Evolutionary conservation across 2,797 vertebrate genomes (phyloP).

Genomic region (Clamator glandarius): DNA sequence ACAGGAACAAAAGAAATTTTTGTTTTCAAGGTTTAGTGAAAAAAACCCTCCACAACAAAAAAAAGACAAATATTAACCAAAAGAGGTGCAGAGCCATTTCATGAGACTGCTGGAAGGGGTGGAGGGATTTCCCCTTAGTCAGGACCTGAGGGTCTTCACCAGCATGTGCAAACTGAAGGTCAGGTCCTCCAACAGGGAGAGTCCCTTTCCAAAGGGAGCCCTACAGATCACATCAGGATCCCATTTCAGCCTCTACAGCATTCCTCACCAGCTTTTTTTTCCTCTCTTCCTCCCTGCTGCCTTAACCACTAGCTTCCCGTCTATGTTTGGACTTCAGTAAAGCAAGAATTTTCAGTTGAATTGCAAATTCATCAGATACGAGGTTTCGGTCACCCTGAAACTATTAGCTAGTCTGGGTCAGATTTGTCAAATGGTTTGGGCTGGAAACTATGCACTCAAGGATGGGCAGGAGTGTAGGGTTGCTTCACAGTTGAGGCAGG

Average conservation of each 20-base stretch:
- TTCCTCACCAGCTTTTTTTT: constrained; percentile 12
- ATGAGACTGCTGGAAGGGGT: neutral
- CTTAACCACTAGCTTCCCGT: constrained; percentile 35
- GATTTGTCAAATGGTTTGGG: constrained; percentile 10
- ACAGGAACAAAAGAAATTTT: neutral
- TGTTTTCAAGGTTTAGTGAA: neutral
- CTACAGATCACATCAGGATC: neutral
- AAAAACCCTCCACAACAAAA: neutral
- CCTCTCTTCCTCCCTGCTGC: constrained; percentile 13
- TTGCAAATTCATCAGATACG: neutral
- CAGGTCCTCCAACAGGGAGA: neutral
- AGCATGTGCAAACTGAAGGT: neutral
- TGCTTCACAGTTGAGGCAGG: neutral
- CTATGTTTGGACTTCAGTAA: neutral
- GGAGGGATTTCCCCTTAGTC: neutral
- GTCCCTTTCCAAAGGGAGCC: neutral
- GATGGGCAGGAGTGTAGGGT: neutral
- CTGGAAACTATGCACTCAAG: neutral
- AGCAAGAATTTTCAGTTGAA: constrained; percentile 9
- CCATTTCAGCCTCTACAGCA: neutral
- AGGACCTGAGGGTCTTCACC: neutral
- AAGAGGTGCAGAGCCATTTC: neutral
- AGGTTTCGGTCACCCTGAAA: constrained; percentile 38
- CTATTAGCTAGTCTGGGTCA: constrained; percentile 17
- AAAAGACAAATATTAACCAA: neutral